phyloP scores from a whole-genome alignment of 2,113 vertebrate genomes.

The Procapra przewalskii region DNA sequence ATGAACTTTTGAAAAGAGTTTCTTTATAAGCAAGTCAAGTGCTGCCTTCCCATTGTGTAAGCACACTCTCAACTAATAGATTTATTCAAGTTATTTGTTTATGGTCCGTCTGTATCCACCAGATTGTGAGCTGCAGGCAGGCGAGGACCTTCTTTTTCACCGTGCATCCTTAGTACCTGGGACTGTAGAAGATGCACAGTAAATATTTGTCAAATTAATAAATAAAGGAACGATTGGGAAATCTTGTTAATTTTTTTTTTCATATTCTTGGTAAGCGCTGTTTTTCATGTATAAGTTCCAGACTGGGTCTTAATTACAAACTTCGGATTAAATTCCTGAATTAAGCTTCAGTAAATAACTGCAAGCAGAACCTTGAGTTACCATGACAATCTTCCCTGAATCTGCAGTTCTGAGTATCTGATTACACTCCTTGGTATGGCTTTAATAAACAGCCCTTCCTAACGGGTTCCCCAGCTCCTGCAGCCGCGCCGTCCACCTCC shows the following conservation, averaged over 20 bases:
- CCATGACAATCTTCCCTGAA: background rate
- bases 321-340: slow-evolving; percentile 5
- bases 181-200: background rate
- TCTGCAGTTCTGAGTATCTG: background rate
- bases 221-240: background rate
- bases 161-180: background rate
- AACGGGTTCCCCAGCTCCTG: background rate
- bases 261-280: background rate
- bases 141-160: background rate
- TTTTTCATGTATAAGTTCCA: background rate
- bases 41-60: background rate
- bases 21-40: background rate
- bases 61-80: background rate
- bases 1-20: background rate
- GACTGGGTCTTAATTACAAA: slow-evolving; percentile 15
- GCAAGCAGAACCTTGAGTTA: background rate
- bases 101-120: background rate
- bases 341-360: background rate
- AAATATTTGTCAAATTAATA: background rate
- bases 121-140: background rate
- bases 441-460: background rate
- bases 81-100: background rate
- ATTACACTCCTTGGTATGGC: background rate
- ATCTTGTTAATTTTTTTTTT: background rate
- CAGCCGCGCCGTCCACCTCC: background rate